Base-by-base conservation (phyloP, 2,797 vertebrate genomes). In the Tapirus indicus region DNA sequence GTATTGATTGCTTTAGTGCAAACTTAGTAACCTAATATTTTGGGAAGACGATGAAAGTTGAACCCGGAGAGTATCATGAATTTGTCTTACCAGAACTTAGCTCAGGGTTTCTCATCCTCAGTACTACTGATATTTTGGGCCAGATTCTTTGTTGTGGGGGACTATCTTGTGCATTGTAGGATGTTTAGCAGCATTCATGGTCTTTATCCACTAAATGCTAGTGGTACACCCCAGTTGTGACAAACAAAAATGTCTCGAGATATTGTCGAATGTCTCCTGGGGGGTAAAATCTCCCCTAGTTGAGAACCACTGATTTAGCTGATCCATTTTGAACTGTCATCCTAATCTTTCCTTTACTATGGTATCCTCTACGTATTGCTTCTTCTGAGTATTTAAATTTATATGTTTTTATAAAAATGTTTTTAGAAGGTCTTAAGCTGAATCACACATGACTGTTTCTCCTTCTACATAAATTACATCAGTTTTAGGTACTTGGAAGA, bases 361-460 rank as follows among this genome's bases (percentile, higher is more conserved):
- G 29, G 11, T 84, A 17, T 72, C 4, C 8, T 91, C 21, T 80
- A 8, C 7, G 44, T 83, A 69, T 86, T 89, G 74, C 60, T 96
- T 90, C 44, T 74, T 84, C 58, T 96, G 78, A 82, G 38, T 82
- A 89, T 68, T 88, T 87, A 90, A 96, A 94, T 52, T 32, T 92
- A 11, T 25, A 66, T 69, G 10, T 60, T 79, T 94, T 90, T 88
- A 79, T 88, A 84, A 66, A 14, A 91, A 12, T 92, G 3, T 79
- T 88, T 93, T 92, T 38, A 95, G 47, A 8, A 88, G 7, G 1
- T 77, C 23, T 93, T 88, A 23, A 16, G 20, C 10, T 91, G 16
- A 91, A 64, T 93, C 74, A 66, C 47, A 80, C 21, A 49, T 86
- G 25, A 66, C 21, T 38, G 1, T 72, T 68, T 88, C 12, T 86